These are phyloP conservation scores for Platygyra sinensis DNA, from an alignment of 64 coral and sea anemone species.

Conservation along the genomic window DNA sequence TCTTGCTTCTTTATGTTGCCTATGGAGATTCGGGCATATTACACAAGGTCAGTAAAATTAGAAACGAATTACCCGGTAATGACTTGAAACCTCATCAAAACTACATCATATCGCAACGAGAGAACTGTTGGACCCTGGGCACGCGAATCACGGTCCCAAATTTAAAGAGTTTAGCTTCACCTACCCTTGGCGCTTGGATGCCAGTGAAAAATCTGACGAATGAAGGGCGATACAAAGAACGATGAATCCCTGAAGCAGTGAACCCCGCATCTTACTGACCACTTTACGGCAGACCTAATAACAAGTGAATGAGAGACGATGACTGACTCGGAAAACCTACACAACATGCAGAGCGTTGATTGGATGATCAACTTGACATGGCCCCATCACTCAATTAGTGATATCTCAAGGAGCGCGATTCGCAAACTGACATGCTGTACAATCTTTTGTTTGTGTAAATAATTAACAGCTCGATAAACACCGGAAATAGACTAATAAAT, in stretches of 20 bases:
- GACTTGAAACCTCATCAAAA: conserved; percentile 53
- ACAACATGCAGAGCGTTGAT: conserved; percentile 21
- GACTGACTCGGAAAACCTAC: background rate
- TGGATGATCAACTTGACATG: conserved; percentile 12
- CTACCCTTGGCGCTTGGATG: conserved; percentile 13
- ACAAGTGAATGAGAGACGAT: conserved; percentile 21
- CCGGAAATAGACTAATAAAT: conserved; percentile 46
- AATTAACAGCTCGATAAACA: conserved; percentile 54
- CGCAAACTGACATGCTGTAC: conserved; percentile 36
- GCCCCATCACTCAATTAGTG: conserved; percentile 39
- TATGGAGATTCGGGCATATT: background rate
- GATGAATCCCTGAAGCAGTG: conserved; percentile 12
- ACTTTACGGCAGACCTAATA: conserved; percentile 12
- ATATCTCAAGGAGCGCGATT: conserved; percentile 23
- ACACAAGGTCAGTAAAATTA: conserved; percentile 23
- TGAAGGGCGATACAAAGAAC: conserved; percentile 25
- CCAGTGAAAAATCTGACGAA: background rate
- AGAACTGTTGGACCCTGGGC: background rate
- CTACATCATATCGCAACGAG: background rate
- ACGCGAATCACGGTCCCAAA: background rate
- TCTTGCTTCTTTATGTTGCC: conserved; percentile 18
- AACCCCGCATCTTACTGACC: background rate
- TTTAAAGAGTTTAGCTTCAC: background rate
- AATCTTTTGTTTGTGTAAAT: conserved; percentile 50
- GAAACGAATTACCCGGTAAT: conserved; percentile 22